Conservation (phyloP, 2,888 invertebrate species). For the Ichneumon xanthorius region DNA sequence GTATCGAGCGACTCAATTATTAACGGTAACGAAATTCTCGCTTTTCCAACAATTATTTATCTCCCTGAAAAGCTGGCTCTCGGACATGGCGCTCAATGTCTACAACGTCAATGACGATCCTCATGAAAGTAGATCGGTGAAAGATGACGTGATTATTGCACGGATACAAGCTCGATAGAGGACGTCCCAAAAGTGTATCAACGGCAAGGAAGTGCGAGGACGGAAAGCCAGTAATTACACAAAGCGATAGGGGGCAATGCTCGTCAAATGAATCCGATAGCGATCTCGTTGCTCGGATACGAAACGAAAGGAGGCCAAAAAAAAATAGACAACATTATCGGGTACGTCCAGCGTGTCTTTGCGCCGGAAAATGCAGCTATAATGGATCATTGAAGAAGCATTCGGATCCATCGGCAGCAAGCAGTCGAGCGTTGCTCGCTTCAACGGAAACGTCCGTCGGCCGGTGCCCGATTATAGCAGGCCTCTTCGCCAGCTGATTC, state of each 20-base stretch:
- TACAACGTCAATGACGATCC: no score
- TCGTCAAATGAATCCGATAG: not conserved
- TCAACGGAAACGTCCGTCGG: conserved; percentile 52
- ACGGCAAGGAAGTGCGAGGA: not conserved
- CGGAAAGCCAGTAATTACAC: conserved; percentile 7
- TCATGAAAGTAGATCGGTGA: no score
- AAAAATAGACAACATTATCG: not conserved
- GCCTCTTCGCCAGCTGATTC: conserved; percentile 23
- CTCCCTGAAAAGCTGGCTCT: no score
- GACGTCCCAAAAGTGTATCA: not conserved
- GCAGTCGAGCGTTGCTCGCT: conserved; percentile 48
- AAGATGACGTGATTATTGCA: not conserved
- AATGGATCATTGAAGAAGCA: not conserved
- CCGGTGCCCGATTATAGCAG: conserved; percentile 35
- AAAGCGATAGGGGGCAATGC: not conserved
- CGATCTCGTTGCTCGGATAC: not conserved
- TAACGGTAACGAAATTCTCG: no score
- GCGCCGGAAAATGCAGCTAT: not conserved
- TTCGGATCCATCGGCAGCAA: conserved; percentile 35
- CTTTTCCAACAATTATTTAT: no score
- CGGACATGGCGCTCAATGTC: no score
- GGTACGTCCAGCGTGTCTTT: not conserved
- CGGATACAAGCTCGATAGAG: not conserved
- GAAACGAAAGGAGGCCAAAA: not conserved
- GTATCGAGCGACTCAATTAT: no score